These are phyloP conservation scores for Phlogophora meticulosa DNA, from an alignment of 2,888 invertebrate species.

Conservation along the genomic window DNA sequence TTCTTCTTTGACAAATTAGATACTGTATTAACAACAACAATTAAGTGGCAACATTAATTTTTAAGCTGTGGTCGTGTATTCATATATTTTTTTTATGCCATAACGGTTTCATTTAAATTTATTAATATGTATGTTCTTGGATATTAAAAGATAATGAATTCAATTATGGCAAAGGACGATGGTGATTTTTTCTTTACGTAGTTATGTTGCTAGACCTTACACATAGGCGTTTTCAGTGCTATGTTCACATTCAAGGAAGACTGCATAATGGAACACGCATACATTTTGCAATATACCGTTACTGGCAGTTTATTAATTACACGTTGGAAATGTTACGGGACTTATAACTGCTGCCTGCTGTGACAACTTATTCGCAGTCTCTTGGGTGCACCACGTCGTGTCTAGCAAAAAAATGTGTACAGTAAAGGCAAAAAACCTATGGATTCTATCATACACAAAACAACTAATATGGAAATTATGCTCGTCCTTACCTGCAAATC, in stretches of 20 bases:
- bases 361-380: constrained; percentile 50
- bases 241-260: constrained; percentile 22
- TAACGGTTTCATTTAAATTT: constrained; percentile 39
- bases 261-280: constrained; percentile 34
- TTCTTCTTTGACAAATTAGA: constrained; percentile 61
- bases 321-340: constrained; percentile 50
- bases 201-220: constrained; percentile 21
- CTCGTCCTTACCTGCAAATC: constrained; percentile 96
- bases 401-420: constrained; percentile 48
- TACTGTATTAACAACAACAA: constrained; percentile 70
- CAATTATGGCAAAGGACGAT: constrained; percentile 14
- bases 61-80: constrained; percentile 61
- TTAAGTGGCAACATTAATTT: constrained; percentile 63
- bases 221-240: constrained; percentile 4
- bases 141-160: constrained; percentile 1
- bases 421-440: constrained; percentile 42
- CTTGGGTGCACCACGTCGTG: constrained; percentile 52
- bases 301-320: constrained; percentile 53
- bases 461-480: constrained; percentile 21
- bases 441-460: constrained; percentile 14
- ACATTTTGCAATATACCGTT: constrained; percentile 42
- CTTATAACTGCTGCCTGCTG: constrained; percentile 47
- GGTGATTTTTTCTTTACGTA: constrained; percentile 2
- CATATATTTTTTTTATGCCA: constrained; percentile 31
- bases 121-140: not conserved